These are phyloP conservation scores for Papilio dardanus DNA, from an alignment of 1,140 invertebrate species.

Conservation along the genomic window DNA sequence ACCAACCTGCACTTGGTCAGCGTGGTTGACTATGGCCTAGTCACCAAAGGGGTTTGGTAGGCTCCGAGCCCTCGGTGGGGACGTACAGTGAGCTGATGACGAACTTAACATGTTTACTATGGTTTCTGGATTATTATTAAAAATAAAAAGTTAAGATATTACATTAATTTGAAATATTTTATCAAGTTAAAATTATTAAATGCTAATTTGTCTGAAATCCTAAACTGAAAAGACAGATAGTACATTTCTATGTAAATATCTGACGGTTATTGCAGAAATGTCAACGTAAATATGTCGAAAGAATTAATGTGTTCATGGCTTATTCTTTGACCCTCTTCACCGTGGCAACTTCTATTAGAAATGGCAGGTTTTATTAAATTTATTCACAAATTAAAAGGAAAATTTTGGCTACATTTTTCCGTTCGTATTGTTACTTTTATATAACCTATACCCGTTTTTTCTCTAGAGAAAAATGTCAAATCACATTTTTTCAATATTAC, in stretches of 20 bases:
- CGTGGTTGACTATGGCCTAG: no score
- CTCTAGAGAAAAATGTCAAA: background rate
- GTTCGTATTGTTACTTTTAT: background rate
- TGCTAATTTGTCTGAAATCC: background rate
- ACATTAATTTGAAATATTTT: background rate
- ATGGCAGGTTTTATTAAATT: slow-evolving; percentile 8
- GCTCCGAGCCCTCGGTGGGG: no score
- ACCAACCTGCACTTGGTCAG: no score
- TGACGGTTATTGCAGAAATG: background rate
- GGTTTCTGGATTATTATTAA: no score
- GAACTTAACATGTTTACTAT: no score
- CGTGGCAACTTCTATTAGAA: slow-evolving; percentile 12
- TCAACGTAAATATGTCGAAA: slow-evolving; percentile 3
- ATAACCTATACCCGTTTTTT: background rate
- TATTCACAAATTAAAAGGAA: background rate
- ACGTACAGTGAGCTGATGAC: no score
- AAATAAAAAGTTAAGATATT: no score
- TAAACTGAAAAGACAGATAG: background rate
- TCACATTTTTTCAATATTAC: no score
- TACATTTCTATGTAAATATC: background rate
- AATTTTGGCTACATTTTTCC: background rate
- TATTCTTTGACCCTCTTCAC: slow-evolving; percentile 24
- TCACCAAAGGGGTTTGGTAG: no score
- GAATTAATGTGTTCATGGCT: slow-evolving; percentile 1
- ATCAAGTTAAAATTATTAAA: background rate